Evolutionary conservation across 2,113 vertebrate genomes (phyloP).

Genomic region (Xyrauchen texanus): DNA sequence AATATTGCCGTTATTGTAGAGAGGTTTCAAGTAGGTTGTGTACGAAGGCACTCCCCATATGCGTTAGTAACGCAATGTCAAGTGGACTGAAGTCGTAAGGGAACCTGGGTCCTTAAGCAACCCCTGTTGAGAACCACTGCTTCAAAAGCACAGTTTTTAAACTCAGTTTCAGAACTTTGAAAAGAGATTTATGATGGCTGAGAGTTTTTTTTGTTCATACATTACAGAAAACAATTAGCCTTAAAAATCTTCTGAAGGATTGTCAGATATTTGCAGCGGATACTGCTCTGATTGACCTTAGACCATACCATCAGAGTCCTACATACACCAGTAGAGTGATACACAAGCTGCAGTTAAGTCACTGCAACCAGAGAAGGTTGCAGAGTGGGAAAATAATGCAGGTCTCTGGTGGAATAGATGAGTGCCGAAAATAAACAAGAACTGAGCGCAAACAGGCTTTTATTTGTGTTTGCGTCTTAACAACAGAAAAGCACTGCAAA

Average conservation of each 20-base stretch:
- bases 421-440: conserved; percentile 43
- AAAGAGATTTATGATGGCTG: neutral
- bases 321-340: conserved; percentile 1
- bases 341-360: conserved; percentile 7
- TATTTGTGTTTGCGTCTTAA: conserved; percentile 46
- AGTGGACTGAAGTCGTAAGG: no score
- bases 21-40: no score
- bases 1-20: no score
- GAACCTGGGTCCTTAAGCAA: no score
- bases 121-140: no score
- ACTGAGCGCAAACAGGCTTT: conserved; percentile 41
- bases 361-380: conserved; percentile 24
- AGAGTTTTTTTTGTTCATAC: neutral
- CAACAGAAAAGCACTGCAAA: conserved; percentile 41
- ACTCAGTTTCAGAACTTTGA: neutral
- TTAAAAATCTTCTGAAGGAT: neutral
- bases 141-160: no score
- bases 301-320: neutral
- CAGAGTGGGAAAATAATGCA: conserved; percentile 14
- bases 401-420: conserved; percentile 33
- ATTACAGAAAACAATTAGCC: conserved; percentile 32
- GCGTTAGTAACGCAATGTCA: no score
- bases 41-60: no score
- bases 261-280: neutral
- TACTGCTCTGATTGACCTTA: conserved; percentile 16